A percentile compares a stretch with the other conserved stretches of the same genome.
phyloP scores from a whole-genome alignment of 2,113 vertebrate genomes.

The Prionailurus viverrinus region DNA sequence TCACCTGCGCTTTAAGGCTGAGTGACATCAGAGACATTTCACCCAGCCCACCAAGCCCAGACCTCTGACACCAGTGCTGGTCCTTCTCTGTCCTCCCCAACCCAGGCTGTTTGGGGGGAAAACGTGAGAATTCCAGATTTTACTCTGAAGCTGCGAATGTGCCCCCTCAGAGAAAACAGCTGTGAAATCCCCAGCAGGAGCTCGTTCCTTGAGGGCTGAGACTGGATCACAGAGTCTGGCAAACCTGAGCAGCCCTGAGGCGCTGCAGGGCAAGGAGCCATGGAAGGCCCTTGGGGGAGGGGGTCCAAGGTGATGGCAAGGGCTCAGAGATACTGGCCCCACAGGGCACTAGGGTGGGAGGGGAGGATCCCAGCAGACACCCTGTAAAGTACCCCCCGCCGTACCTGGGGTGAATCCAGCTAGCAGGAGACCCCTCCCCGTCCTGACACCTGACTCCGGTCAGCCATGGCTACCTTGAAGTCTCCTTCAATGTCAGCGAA shows the following conservation, averaged over 20 bases:
- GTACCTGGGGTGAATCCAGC: fast-evolving
- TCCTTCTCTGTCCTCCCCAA: background rate
- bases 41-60: background rate
- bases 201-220: background rate
- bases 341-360: fast-evolving
- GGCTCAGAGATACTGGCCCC: fast-evolving
- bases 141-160: background rate
- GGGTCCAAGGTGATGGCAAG: background rate
- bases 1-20: fast-evolving
- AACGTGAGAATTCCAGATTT: background rate
- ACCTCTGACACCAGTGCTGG: background rate
- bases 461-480: background rate
- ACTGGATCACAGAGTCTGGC: background rate
- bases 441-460: fast-evolving
- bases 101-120: background rate
- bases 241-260: no score
- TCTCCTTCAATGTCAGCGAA: fast-evolving
- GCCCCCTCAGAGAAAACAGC: background rate
- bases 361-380: background rate
- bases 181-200: background rate
- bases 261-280: fast-evolving
- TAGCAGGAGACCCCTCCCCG: fast-evolving
- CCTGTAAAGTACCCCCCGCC: background rate
- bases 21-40: background rate
- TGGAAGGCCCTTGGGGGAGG: fast-evolving